Conservation (phyloP, 2,797 vertebrate genomes). For the Atherinosoma microstoma region DNA sequence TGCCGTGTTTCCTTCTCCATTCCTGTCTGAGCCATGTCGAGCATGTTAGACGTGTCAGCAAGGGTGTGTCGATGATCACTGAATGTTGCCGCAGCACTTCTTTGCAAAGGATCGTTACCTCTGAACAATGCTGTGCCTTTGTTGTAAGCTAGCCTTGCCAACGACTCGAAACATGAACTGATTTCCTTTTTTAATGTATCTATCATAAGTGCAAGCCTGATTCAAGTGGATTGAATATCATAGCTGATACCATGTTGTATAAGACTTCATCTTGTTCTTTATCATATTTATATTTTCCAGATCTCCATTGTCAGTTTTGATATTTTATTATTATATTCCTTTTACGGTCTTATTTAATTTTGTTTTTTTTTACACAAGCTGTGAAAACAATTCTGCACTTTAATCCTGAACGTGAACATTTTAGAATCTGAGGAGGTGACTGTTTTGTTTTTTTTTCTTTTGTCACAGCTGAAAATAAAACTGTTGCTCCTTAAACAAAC, state of each 20-base stretch:
- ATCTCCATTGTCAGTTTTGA: conserved; percentile 75
- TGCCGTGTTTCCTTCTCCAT: conserved; percentile 53
- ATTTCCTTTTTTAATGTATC: conserved; percentile 66
- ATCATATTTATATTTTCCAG: conserved; percentile 81
- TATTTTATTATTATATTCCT: conserved; percentile 73
- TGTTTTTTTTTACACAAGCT: conserved; percentile 83
- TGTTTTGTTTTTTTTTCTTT: conserved; percentile 67
- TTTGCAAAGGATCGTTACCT: conserved; percentile 87
- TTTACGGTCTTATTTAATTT: conserved; percentile 73
- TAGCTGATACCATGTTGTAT: conserved; percentile 74
- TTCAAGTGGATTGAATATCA: conserved; percentile 75
- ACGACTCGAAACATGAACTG: conserved; percentile 79
- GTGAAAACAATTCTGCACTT: conserved; percentile 89
- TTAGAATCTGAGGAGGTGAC: conserved; percentile 76
- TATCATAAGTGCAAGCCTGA: conserved; percentile 77
- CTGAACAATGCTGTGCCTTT: conserved; percentile 89
- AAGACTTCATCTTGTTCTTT: conserved; percentile 75
- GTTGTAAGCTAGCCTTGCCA: conserved; percentile 89
- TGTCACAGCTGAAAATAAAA: conserved; percentile 86
- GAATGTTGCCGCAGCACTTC: conserved; percentile 80
- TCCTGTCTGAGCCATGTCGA: conserved; percentile 62
- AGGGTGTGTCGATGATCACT: conserved; percentile 63
- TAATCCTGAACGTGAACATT: conserved; percentile 83
- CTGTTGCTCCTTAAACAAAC: conserved; percentile 77
- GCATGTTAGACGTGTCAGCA: conserved; percentile 71